Evolutionary conservation across 1,140 invertebrate species (phyloP), one percentile per base, ranked within the genome.

Genomic region (Calliphora vicina): DNA sequence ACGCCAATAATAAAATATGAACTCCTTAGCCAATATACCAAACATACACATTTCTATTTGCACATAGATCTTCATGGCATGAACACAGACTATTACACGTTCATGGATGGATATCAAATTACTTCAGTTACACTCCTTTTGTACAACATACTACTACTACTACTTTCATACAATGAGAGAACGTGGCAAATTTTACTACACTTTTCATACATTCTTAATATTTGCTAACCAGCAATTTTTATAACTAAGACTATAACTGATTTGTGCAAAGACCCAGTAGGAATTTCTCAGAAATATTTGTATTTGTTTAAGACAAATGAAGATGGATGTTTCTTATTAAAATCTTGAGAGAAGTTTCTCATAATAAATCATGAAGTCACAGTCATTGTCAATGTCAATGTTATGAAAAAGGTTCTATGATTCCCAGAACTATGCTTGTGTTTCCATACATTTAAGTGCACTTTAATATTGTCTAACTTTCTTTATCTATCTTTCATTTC

Each of bases 1-100:
- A 45, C 43, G 74, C n/a, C 74, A 78, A 78, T 78, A 78, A 78
- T 78, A 78, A 78, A 78, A 78, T 45, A 78, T 78, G 74, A n/a
- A 78, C 74, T 78, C 72, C 35, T 35, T 35, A 35, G 35, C 10
- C 35, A 35, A 35, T 35, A 74, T 74, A 29, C 72, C 6, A 35
- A 35, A 74, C 35, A n/a, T 74, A 15, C 27, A n/a, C 12, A n/a
- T 50, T 13, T 45, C 4, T 45, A 45, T 45, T 45, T 13, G 42
- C n/a, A 5, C 42, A 45, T 45, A 17, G 10, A 6, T 6, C 3
- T 13, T 45, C 43, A 3, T 6, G 3, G 43, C 3, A 12, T 45
- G 10, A 45, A 17, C 43, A 29, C 43, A 35, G 3, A 9, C 26
- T 5, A 35, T 17, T 26, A 73, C 26, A 26, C 71, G 9, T 27